Percentiles rank a stretch among this genome's conserved stretches.
Evolutionary conservation across 2,113 vertebrate genomes (phyloP).

Genomic region (Riparia riparia): DNA sequence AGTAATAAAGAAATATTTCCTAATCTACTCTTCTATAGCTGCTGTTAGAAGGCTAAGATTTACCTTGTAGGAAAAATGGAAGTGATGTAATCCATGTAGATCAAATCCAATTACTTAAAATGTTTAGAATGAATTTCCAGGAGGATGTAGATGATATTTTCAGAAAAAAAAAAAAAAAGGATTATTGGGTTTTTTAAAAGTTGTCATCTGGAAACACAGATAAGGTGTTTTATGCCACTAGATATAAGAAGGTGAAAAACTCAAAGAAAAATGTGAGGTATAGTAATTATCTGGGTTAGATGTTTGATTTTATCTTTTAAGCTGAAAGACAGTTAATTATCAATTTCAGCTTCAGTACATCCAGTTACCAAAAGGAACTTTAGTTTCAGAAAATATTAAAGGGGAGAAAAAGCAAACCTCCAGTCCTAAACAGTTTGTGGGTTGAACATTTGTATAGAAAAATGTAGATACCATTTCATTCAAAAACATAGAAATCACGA

Average conservation of each 20-base stretch:
- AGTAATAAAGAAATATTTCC: constrained; percentile 18
- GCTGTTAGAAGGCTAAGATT: constrained; percentile 32
- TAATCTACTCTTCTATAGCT: neutral
- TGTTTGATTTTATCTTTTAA: constrained; percentile 83
- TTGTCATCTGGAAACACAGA: constrained; percentile 64
- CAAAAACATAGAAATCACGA: neutral
- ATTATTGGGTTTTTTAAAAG: constrained; percentile 49
- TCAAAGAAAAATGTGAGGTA: constrained; percentile 75
- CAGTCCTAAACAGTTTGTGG: neutral
- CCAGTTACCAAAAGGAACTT: constrained; percentile 81
- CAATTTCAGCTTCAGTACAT: constrained; percentile 83
- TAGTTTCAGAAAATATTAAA: constrained; percentile 38
- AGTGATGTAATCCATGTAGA: constrained; percentile 34
- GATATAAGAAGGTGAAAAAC: constrained; percentile 67
- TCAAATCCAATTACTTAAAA: constrained; percentile 68
- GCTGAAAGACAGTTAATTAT: constrained; percentile 85
- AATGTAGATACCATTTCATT: neutral
- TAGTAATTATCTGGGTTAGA: constrained; percentile 77
- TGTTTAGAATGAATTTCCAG: constrained; percentile 58
- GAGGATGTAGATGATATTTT: constrained; percentile 66
- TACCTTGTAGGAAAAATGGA: constrained; percentile 54
- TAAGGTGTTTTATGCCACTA: constrained; percentile 60
- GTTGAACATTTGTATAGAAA: neutral
- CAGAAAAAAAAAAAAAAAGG: neutral
- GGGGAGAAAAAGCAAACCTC: neutral